Conservation (phyloP, 2,113 vertebrate species). For the Ciconia stormi region DNA sequence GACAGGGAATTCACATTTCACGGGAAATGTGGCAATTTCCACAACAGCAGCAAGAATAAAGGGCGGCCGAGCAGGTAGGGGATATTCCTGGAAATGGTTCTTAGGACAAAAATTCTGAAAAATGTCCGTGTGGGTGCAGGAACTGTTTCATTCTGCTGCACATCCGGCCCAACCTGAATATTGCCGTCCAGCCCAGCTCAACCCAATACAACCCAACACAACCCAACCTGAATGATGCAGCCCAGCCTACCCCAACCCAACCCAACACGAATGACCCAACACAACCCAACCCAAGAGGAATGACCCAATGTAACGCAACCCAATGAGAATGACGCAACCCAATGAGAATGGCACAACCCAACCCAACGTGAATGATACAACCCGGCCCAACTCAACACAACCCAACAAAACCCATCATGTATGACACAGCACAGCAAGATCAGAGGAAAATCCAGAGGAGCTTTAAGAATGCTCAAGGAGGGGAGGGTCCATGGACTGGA, state of each 20-base stretch:
- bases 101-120: not conserved
- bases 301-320: not conserved
- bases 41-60: not conserved
- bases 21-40: not conserved
- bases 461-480: not conserved
- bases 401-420: not conserved
- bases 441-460: not conserved
- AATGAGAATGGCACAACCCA: not conserved
- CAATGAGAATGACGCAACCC: too few relatives aligned
- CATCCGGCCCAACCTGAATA: not conserved
- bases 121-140: accelerated
- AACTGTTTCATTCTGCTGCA: not conserved
- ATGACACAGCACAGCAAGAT: not conserved
- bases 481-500: not conserved
- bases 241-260: too few relatives aligned
- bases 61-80: not conserved
- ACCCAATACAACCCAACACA: too few relatives aligned
- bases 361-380: not conserved
- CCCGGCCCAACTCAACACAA: not conserved
- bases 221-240: not conserved
- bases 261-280: not conserved
- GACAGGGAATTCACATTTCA: not conserved
- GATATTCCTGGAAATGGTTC: not conserved
- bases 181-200: accelerated
- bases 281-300: not conserved